phyloP scores from a whole-genome alignment of 1,140 invertebrate species.

The Drosophila mayri region DNA sequence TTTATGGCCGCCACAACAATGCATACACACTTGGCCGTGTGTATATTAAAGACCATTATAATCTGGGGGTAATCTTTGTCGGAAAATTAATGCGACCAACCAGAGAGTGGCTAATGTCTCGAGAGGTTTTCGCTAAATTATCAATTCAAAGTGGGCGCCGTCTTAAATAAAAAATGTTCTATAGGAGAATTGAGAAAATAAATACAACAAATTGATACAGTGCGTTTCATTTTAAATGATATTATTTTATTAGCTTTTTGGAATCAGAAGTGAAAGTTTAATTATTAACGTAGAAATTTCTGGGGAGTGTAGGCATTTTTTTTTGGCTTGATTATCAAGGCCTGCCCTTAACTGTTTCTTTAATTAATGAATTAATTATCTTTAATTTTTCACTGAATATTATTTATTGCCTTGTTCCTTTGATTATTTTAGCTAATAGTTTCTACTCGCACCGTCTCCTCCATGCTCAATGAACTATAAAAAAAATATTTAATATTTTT shows the following conservation, averaged over 20 bases:
- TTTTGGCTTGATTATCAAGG: no score
- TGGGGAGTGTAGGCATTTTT: no score
- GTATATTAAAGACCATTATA: constrained; percentile 35
- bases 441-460: constrained; percentile 1
- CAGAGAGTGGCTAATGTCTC: constrained; percentile 20
- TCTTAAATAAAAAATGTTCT: constrained; percentile 1
- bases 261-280: no score
- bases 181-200: neutral
- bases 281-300: no score
- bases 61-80: constrained; percentile 42
- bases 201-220: neutral
- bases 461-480: constrained; percentile 33
- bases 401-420: no score
- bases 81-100: constrained; percentile 60
- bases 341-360: no score
- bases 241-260: no score
- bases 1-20: constrained; percentile 21
- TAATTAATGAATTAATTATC: neutral
- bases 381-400: neutral
- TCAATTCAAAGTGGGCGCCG: constrained; percentile 43
- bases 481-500: constrained; percentile 49
- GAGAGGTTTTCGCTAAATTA: constrained; percentile 8
- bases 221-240: neutral
- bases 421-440: neutral
- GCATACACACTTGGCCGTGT: constrained; percentile 1